A percentile compares a stretch with the other conserved stretches of the same genome.
These are phyloP conservation scores for Odontamblyopus lacepedii DNA, from an alignment of 2,797 vertebrate species.

Conservation along the genomic window DNA sequence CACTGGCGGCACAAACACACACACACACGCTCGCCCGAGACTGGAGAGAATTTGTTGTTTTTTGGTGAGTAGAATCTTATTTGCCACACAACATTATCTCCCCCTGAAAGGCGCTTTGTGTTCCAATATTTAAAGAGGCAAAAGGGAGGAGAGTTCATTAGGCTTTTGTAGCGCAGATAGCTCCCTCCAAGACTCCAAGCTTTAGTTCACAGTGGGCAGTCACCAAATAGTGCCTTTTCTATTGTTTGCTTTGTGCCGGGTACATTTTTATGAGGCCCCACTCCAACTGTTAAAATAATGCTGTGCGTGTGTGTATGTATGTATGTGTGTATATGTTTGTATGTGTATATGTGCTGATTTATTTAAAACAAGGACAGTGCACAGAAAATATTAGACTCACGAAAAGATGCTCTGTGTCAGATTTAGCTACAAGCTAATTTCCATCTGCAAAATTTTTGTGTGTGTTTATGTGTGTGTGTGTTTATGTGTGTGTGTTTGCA, in stretches of 20 bases:
- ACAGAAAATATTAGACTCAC: too few species aligned
- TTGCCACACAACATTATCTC: slow-evolving; percentile 53
- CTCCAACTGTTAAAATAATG: slow-evolving; percentile 27
- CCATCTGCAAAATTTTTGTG: too few species aligned
- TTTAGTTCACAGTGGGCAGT: slow-evolving; percentile 17
- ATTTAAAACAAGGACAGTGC: too few species aligned
- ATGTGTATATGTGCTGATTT: too few species aligned
- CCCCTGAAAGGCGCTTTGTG: slow-evolving; percentile 47
- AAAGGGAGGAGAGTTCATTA: slow-evolving; percentile 54
- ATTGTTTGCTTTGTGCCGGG: slow-evolving; percentile 20
- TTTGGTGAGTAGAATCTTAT: slow-evolving; percentile 60
- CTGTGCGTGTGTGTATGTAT: background rate
- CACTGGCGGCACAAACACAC: slow-evolving; percentile 55
- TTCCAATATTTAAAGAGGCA: slow-evolving; percentile 62
- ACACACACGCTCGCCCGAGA: slow-evolving; percentile 54
- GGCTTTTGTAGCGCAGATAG: slow-evolving; percentile 38
- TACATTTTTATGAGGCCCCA: slow-evolving; percentile 8
- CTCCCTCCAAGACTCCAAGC: slow-evolving; percentile 20
- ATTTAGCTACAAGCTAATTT: too few species aligned
- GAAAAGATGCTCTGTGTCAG: too few species aligned
- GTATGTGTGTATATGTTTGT: too few species aligned
- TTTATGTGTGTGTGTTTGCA: too few species aligned
- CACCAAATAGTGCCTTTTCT: slow-evolving; percentile 22
- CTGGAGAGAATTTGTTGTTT: slow-evolving; percentile 54
- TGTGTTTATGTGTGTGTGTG: too few species aligned